A percentile compares a stretch with the other conserved stretches of the same genome.
Conservation (phyloP, 2,113 vertebrate species). For the Poeciliopsis turrubarensis region DNA sequence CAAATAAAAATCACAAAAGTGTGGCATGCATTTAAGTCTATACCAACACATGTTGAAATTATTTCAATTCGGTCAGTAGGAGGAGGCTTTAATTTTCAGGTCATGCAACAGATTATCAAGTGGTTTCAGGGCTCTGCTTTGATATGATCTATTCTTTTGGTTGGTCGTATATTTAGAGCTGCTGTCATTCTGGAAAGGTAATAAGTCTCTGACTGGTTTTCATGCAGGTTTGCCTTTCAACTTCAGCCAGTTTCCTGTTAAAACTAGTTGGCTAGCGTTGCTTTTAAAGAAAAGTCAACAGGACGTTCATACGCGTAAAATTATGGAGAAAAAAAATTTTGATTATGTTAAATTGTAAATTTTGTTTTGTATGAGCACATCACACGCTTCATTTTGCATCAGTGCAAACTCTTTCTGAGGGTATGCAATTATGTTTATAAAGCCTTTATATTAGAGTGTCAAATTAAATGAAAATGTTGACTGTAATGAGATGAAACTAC, state of each 20-base stretch:
- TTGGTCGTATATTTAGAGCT: too few species aligned
- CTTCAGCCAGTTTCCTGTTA: not conserved
- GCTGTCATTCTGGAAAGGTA: too few species aligned
- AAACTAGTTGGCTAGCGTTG: constrained; percentile 1
- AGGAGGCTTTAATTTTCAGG: not conserved
- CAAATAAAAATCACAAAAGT: not conserved
- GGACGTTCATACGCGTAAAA: constrained; percentile 6
- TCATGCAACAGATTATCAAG: not conserved
- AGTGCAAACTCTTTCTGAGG: constrained; percentile 46
- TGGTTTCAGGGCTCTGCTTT: not conserved
- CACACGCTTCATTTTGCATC: constrained; percentile 50
- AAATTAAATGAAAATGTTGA: constrained; percentile 64
- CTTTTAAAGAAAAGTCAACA: constrained; percentile 12
- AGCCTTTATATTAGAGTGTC: constrained; percentile 23
- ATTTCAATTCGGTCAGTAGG: not conserved
- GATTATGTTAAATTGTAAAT: constrained; percentile 13
- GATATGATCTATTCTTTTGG: too few species aligned
- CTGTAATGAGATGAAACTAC: constrained; percentile 48
- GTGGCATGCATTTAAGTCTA: not conserved
- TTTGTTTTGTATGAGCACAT: constrained; percentile 13
- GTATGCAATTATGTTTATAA: constrained; percentile 27
- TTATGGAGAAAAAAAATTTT: not conserved
- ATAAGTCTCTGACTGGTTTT: too few species aligned
- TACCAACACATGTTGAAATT: not conserved
- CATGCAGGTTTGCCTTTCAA: not conserved